Evolutionary conservation across 1,140 invertebrate species (phyloP).

Genomic region (Eueides isabella): DNA sequence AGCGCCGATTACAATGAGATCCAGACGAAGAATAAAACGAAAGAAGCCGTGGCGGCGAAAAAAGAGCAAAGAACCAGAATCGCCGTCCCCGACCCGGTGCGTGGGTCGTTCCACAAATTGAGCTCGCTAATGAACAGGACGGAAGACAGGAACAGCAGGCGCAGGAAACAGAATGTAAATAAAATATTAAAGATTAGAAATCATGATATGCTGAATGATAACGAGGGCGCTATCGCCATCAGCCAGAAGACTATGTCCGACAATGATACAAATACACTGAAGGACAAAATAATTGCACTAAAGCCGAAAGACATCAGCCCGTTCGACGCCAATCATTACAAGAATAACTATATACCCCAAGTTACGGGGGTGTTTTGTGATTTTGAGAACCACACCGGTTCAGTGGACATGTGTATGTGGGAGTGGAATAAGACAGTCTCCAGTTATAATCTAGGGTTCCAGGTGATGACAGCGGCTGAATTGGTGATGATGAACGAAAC

Average conservation of each 20-base stretch:
- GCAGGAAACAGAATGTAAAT: slow-evolving; percentile 59
- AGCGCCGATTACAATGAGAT: slow-evolving; percentile 60
- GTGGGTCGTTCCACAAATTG: slow-evolving; percentile 64
- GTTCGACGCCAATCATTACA: slow-evolving; percentile 55
- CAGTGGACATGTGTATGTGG: slow-evolving; percentile 72
- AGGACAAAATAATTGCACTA: slow-evolving; percentile 60
- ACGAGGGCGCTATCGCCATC: slow-evolving; percentile 61
- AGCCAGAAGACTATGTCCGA: slow-evolving; percentile 54
- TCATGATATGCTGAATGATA: slow-evolving; percentile 73
- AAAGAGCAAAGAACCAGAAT: slow-evolving; percentile 68
- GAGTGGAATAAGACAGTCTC: slow-evolving; percentile 73
- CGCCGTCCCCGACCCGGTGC: slow-evolving; percentile 55
- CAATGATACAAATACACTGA: slow-evolving; percentile 57
- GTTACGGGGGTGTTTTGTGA: slow-evolving; percentile 75
- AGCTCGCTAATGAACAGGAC: slow-evolving; percentile 64
- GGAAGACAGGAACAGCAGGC: slow-evolving; percentile 49
- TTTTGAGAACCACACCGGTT: slow-evolving; percentile 61
- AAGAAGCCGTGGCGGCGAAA: slow-evolving; percentile 71
- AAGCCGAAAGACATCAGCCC: slow-evolving; percentile 45
- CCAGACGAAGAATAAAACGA: slow-evolving; percentile 66
- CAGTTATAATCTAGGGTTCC: slow-evolving; percentile 66
- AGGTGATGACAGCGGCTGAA: slow-evolving; percentile 61
- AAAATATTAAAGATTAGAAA: slow-evolving; percentile 58
- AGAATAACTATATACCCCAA: slow-evolving; percentile 62
- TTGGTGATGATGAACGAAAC: slow-evolving; percentile 60